Percentiles rank a stretch among this genome's conserved stretches.
These are phyloP conservation scores for Monoplex corrugatus DNA, from an alignment of 2,888 invertebrate genomes.

Conservation along the genomic window DNA sequence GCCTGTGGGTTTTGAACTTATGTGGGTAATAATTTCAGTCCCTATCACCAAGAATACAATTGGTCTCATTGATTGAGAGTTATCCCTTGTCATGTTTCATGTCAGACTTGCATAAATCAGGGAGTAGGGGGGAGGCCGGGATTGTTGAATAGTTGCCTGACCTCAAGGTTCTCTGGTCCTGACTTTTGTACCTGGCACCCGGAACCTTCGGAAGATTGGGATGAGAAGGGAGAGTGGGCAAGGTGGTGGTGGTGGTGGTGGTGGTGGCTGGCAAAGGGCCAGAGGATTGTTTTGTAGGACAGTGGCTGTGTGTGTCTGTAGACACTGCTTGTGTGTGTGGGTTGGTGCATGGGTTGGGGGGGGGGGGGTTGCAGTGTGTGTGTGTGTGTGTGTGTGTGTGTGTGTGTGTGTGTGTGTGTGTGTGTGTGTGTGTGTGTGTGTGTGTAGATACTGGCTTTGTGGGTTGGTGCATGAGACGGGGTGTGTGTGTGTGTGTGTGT, in stretches of 20 bases:
- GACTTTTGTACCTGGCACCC: too few species aligned
- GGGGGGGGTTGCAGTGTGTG: background rate
- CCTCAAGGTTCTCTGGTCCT: too few species aligned
- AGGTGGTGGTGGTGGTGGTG: too few species aligned
- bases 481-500: background rate
- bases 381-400: background rate
- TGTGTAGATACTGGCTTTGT: background rate
- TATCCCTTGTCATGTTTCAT: too few species aligned
- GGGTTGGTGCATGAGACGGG: background rate
- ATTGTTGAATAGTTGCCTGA: background rate
- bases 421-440: background rate
- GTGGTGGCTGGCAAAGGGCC: too few species aligned
- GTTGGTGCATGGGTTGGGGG: background rate
- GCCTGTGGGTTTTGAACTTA: too few species aligned
- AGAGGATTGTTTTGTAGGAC: background rate
- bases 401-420: background rate
- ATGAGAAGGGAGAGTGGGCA: too few species aligned
- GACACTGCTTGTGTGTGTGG: background rate
- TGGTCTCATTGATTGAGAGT: too few species aligned
- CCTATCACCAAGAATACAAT: too few species aligned
- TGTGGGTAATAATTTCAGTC: too few species aligned
- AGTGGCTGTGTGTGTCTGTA: background rate
- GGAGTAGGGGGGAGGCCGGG: background rate
- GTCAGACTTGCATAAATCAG: background rate
- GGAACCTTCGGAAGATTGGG: too few species aligned